These are phyloP conservation scores for Phrynocephalus versicolor DNA, from an alignment of 2,113 vertebrate species.

Conservation along the genomic window DNA sequence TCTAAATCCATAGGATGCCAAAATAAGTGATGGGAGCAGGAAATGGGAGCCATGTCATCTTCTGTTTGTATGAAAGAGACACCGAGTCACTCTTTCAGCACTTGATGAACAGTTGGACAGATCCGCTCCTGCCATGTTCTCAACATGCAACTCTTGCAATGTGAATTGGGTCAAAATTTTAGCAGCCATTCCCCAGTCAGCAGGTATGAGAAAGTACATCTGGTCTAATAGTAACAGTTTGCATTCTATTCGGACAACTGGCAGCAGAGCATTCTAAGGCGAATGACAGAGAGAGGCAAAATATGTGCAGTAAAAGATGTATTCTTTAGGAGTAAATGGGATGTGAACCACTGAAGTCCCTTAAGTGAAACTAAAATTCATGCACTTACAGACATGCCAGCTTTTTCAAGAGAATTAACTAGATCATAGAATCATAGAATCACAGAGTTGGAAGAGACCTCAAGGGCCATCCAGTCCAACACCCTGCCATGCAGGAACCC, in stretches of 20 bases:
- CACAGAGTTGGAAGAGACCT: no score
- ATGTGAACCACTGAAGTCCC: no score
- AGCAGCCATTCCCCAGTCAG: not conserved
- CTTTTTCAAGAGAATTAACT: not conserved
- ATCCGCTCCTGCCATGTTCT: not conserved
- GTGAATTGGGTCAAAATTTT: not conserved
- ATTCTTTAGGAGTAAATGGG: not conserved
- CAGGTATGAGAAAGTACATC: no score
- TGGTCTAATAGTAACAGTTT: not conserved
- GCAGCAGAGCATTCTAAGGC: not conserved
- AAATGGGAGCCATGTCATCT: not conserved
- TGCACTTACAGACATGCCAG: not conserved
- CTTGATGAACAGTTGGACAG: not conserved
- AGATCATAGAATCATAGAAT: no score
- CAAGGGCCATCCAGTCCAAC: no score
- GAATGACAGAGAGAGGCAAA: not conserved
- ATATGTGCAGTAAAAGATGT: not conserved
- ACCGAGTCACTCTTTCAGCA: not conserved
- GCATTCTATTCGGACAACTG: not conserved
- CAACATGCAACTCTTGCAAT: not conserved
- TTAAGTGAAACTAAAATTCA: no score
- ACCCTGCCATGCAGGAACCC: no score
- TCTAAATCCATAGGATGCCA: not conserved
- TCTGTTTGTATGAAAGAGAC: not conserved
- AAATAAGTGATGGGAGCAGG: not conserved